Conservation (phyloP, 2,797 vertebrate genomes). For the Garrulus glandarius region DNA sequence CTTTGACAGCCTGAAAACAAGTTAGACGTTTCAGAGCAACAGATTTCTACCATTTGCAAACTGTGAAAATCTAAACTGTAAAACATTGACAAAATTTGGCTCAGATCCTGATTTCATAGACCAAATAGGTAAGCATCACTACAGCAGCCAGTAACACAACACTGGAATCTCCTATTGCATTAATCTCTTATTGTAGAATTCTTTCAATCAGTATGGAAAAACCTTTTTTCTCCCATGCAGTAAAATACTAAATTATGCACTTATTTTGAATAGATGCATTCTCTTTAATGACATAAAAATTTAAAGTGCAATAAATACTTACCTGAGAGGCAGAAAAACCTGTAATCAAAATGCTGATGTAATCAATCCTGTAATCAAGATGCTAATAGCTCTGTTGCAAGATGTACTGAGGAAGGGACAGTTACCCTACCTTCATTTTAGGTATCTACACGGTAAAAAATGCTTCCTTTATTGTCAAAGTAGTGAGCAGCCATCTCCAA, state of each 20-base stretch:
- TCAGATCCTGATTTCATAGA: neutral
- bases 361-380: neutral
- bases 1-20: constrained; percentile 16
- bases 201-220: neutral
- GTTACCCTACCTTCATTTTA: neutral
- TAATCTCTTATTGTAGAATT: neutral
- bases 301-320: neutral
- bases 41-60: constrained; percentile 21
- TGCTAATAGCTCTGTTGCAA: neutral
- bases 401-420: neutral
- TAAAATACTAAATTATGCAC: neutral
- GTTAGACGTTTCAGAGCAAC: constrained; percentile 6
- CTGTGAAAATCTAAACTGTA: neutral
- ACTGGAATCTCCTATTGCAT: neutral
- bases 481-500: neutral
- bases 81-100: neutral
- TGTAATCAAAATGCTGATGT: neutral
- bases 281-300: neutral
- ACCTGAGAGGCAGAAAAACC: neutral
- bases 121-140: neutral
- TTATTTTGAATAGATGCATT: neutral
- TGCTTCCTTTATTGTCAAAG: neutral
- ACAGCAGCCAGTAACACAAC: neutral
- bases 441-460: neutral
- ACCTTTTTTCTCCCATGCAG: neutral